These are phyloP conservation scores for Chalcis sispes DNA, from an alignment of 2,888 invertebrate genomes.

Conservation along the genomic window DNA sequence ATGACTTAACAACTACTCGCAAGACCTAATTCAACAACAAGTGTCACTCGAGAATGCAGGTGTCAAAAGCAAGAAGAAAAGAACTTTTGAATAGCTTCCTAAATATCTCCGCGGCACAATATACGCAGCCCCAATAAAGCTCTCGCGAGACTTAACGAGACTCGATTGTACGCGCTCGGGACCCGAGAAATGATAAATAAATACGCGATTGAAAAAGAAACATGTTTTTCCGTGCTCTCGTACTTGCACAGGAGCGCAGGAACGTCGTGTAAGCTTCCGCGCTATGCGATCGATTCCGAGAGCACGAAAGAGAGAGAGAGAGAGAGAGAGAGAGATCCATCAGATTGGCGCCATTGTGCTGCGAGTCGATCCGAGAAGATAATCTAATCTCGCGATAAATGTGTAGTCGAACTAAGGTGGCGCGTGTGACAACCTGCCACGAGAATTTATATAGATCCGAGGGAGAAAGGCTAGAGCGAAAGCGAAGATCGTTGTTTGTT, in stretches of 20 bases:
- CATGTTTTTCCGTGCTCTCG: background rate
- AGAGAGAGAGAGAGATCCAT: constrained; percentile 49
- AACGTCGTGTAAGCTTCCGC: constrained; percentile 19
- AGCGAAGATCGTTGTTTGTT: background rate
- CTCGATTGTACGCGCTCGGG: constrained; percentile 33
- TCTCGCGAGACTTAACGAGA: constrained; percentile 49
- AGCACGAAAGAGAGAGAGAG: no score
- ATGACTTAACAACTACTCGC: constrained; percentile 26
- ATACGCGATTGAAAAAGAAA: no score
- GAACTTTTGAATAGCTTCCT: constrained; percentile 40
- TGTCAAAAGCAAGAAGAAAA: no score
- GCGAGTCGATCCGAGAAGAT: constrained; percentile 57
- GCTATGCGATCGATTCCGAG: constrained; percentile 39
- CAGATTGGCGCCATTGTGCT: constrained; percentile 67
- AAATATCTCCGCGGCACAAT: constrained; percentile 51
- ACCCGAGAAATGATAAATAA: no score
- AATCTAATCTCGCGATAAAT: constrained; percentile 71
- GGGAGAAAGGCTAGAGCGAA: constrained; percentile 23
- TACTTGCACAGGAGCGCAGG: background rate
- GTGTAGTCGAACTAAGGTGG: constrained; percentile 17
- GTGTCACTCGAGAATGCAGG: no score
- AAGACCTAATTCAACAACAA: background rate
- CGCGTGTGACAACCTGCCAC: background rate
- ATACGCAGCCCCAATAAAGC: constrained; percentile 26
- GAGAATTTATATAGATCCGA: no score